phyloP scores from a whole-genome alignment of 2,797 vertebrate genomes.

The Hyperoplus lanceolatus region DNA sequence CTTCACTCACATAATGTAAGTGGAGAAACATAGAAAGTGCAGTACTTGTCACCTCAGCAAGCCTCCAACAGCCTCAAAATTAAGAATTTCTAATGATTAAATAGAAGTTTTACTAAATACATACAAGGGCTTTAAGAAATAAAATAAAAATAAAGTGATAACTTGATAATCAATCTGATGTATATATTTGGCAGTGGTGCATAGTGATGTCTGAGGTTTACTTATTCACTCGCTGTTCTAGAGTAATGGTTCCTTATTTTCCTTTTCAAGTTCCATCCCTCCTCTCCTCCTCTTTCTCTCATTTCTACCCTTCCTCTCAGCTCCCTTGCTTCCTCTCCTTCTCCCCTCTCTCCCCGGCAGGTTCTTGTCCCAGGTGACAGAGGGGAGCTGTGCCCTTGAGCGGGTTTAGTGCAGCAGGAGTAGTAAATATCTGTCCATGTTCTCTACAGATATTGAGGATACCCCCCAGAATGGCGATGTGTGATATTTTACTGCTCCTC shows the following conservation, averaged over 20 bases:
- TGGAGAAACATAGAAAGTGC: too few relatives aligned
- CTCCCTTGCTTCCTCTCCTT: constrained; percentile 22
- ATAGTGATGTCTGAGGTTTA: constrained; percentile 1
- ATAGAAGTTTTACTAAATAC: neutral
- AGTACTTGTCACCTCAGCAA: neutral
- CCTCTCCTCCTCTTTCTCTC: constrained; percentile 21
- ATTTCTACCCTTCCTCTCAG: constrained; percentile 22
- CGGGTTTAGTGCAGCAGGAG: constrained; percentile 54
- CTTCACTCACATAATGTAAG: too few relatives aligned
- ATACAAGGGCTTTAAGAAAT: neutral
- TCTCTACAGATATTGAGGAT: constrained; percentile 36
- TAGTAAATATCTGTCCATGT: constrained; percentile 65
- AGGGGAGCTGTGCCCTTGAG: constrained; percentile 74
- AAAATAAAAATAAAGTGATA: constrained; percentile 1
- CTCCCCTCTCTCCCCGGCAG: constrained; percentile 19
- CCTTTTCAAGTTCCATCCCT: constrained; percentile 2
- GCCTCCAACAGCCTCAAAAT: neutral
- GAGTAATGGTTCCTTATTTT: constrained; percentile 34
- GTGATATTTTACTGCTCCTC: constrained; percentile 57
- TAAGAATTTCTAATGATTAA: neutral
- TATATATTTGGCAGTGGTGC: neutral
- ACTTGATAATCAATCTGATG: neutral
- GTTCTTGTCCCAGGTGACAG: constrained; percentile 70
- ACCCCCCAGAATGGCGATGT: constrained; percentile 23
- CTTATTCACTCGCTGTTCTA: constrained; percentile 21